phyloP scores from a whole-genome alignment of 1,140 invertebrate species.

The Lasioglossum baleicum region DNA sequence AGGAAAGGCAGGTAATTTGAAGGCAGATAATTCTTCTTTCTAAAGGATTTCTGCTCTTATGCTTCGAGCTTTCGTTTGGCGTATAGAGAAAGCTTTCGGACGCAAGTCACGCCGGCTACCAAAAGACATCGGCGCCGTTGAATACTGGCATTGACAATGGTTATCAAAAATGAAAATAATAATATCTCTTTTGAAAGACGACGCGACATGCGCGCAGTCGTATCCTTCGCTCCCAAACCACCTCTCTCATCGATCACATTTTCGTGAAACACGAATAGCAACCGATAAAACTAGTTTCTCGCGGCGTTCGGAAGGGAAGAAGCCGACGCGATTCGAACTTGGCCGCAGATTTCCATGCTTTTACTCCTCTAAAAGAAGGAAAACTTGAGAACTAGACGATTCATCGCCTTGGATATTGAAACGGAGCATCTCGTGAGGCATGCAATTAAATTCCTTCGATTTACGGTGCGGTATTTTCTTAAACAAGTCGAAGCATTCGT shows the following conservation, averaged over 20 bases:
- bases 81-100: conserved; percentile 47
- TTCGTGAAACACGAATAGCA: too few relatives aligned
- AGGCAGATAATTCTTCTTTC: conserved; percentile 54
- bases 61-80: conserved; percentile 48
- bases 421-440: conserved; percentile 56
- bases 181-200: background rate
- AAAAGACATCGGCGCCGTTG: background rate
- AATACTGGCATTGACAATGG: background rate
- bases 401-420: conserved; percentile 44
- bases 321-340: conserved; percentile 24
- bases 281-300: background rate
- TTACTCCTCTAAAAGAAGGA: conserved; percentile 41
- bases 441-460: conserved; percentile 54
- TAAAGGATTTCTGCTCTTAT: conserved; percentile 37
- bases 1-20: conserved; percentile 65
- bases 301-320: conserved; percentile 21
- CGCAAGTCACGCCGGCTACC: conserved; percentile 16
- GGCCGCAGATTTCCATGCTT: conserved; percentile 55
- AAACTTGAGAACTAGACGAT: conserved; percentile 54
- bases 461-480: conserved; percentile 58
- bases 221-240: conserved; percentile 1
- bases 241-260: too few relatives aligned
- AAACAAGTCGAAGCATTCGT: conserved; percentile 62
- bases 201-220: conserved; percentile 5
- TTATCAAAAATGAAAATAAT: background rate